Percentiles rank a stretch among this genome's conserved stretches.
Evolutionary conservation across 2,113 vertebrate species (phyloP).

Genomic region (Amphilophus citrinellus): DNA sequence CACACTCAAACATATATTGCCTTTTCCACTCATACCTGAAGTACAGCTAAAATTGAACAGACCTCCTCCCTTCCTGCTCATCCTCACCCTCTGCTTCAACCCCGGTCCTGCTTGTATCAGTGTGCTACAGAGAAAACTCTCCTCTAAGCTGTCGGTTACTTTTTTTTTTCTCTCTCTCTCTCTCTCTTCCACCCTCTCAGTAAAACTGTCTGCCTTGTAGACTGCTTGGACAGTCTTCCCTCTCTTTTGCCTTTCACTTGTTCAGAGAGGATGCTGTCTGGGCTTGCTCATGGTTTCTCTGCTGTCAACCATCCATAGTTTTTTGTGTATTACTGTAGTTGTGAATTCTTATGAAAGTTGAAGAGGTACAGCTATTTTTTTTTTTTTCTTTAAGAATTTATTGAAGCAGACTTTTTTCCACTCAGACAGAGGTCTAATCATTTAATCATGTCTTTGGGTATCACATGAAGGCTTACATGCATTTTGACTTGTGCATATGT

Average conservation of each 20-base stretch:
- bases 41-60: constrained; percentile 57
- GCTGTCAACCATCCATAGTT: background rate
- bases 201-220: constrained; percentile 2
- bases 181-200: constrained; percentile 5
- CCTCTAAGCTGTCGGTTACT: constrained; percentile 24
- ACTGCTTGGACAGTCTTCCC: constrained; percentile 3
- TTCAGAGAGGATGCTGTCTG: constrained; percentile 3
- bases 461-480: background rate
- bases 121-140: constrained; percentile 20
- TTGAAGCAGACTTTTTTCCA: background rate
- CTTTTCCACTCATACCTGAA: constrained; percentile 65
- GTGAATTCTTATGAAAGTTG: background rate
- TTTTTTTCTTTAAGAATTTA: background rate
- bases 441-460: background rate
- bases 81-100: constrained; percentile 30
- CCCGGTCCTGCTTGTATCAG: constrained; percentile 35
- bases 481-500: constrained; percentile 6
- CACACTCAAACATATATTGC: constrained; percentile 4
- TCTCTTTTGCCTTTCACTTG: constrained; percentile 23
- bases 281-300: constrained; percentile 1
- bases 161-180: background rate
- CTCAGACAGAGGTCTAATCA: background rate
- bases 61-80: constrained; percentile 2
- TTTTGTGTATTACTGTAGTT: background rate
- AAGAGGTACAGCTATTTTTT: background rate